phyloP scores from a whole-genome alignment of 2,113 vertebrate genomes.

The Axis porcinus region DNA sequence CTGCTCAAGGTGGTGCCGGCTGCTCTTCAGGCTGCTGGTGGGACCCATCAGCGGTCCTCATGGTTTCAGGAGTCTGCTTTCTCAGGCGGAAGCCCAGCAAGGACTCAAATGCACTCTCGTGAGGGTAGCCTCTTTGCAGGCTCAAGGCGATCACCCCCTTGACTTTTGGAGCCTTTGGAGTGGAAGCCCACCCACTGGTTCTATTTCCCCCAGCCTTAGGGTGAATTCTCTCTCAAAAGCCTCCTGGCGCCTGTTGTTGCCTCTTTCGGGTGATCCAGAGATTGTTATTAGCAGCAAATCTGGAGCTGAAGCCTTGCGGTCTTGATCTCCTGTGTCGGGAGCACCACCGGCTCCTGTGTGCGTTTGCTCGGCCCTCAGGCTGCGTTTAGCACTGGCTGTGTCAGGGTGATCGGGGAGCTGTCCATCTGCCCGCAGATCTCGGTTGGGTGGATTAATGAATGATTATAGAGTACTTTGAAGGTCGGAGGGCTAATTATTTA shows the following conservation, averaged over 20 bases:
- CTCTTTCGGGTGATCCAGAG: background rate
- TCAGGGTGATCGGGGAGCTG: fast-evolving
- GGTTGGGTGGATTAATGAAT: conserved; percentile 69
- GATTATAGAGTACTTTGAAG: conserved; percentile 68
- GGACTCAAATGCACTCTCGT: fast-evolving
- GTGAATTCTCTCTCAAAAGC: background rate
- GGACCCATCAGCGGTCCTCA: background rate
- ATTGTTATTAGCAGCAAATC: background rate
- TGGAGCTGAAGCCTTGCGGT: background rate
- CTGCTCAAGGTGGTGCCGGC: background rate
- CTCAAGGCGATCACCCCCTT: background rate
- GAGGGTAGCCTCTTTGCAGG: background rate
- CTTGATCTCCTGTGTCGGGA: background rate
- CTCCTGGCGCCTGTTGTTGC: background rate
- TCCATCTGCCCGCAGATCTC: conserved; percentile 60
- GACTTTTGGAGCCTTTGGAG: background rate
- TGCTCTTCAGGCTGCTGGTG: too few relatives aligned
- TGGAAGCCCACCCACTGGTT: background rate
- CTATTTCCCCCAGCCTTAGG: background rate
- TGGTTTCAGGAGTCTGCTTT: background rate
- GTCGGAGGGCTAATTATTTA: conserved; percentile 68
- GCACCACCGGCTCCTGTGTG: fast-evolving
- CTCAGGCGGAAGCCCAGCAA: background rate
- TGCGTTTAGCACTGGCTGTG: conserved; percentile 18
- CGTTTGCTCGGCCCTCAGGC: background rate